Conservation (phyloP, 2,888 invertebrate species). For the Andrena flavipes region DNA sequence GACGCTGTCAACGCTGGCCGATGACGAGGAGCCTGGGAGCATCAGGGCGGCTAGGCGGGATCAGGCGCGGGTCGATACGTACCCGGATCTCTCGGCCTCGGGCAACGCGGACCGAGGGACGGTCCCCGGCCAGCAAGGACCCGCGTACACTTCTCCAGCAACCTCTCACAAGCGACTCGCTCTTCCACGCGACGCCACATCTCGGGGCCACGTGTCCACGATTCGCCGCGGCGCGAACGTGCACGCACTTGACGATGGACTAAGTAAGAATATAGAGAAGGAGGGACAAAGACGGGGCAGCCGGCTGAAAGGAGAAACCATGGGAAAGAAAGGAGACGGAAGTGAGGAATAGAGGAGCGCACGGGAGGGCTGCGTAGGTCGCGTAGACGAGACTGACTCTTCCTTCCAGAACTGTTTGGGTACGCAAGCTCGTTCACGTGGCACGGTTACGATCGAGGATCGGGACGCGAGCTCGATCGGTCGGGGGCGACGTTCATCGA, state of each 20-base stretch:
- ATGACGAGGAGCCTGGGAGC: conserved; percentile 31
- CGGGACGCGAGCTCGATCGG: conserved; percentile 21
- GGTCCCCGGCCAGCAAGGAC: background rate
- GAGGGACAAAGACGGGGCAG: conserved; percentile 8
- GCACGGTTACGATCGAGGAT: conserved; percentile 23
- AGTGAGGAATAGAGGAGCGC: background rate
- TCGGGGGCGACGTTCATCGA: conserved; percentile 54
- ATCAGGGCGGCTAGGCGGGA: conserved; percentile 17
- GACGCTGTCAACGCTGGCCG: conserved; percentile 50
- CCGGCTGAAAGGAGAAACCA: background rate
- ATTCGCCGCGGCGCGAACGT: conserved; percentile 52
- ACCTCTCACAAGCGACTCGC: conserved; percentile 56
- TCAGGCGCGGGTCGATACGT: background rate
- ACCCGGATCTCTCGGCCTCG: background rate
- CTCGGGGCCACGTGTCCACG: conserved; percentile 66
- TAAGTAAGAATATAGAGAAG: conserved; percentile 41
- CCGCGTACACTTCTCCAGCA: background rate
- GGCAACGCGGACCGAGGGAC: background rate
- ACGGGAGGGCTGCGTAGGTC: background rate
- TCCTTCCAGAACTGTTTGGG: conserved; percentile 32
- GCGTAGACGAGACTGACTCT: conserved; percentile 27
- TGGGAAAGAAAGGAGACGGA: background rate
- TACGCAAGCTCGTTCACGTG: conserved; percentile 43
- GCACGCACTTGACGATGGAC: conserved; percentile 60
- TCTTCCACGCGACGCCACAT: conserved; percentile 71